A percentile compares a stretch with the other conserved stretches of the same genome.
Evolutionary conservation across 2,113 vertebrate species (phyloP).

Genomic region (Lepus europaeus): DNA sequence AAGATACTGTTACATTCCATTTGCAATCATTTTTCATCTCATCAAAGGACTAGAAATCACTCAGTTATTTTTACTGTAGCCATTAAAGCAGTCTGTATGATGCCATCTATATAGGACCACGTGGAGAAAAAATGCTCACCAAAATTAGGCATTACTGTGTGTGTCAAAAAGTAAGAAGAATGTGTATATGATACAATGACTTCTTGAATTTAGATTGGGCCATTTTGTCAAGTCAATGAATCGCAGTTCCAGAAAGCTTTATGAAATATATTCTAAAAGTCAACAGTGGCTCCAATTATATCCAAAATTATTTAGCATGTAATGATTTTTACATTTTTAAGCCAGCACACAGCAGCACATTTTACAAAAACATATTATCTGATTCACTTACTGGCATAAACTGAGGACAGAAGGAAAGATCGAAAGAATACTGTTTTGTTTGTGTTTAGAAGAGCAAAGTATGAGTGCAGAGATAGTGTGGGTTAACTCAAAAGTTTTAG

Average conservation of each 20-base stretch:
- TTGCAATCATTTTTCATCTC: slow-evolving; percentile 24
- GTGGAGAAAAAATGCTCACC: background rate
- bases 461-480: background rate
- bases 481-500: slow-evolving; percentile 42
- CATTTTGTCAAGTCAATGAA: slow-evolving; percentile 54
- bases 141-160: slow-evolving; percentile 34
- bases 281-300: slow-evolving; percentile 46
- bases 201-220: slow-evolving; percentile 60
- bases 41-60: slow-evolving; percentile 61
- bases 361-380: slow-evolving; percentile 21
- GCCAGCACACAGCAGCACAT: background rate
- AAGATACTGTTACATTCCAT: slow-evolving; percentile 36
- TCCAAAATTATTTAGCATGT: slow-evolving; percentile 37
- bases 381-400: background rate
- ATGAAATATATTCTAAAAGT: slow-evolving; percentile 57
- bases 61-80: slow-evolving; percentile 10
- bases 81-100: slow-evolving; percentile 27
- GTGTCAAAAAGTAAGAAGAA: slow-evolving; percentile 21
- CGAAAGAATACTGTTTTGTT: background rate
- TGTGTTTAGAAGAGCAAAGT: background rate
- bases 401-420: background rate
- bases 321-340: slow-evolving; percentile 37
- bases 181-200: slow-evolving; percentile 35
- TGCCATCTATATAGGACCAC: slow-evolving; percentile 25
- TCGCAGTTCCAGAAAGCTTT: slow-evolving; percentile 41